Evolutionary conservation across 2,113 vertebrate species (phyloP).

Genomic region (Formicarius rufipectus): DNA sequence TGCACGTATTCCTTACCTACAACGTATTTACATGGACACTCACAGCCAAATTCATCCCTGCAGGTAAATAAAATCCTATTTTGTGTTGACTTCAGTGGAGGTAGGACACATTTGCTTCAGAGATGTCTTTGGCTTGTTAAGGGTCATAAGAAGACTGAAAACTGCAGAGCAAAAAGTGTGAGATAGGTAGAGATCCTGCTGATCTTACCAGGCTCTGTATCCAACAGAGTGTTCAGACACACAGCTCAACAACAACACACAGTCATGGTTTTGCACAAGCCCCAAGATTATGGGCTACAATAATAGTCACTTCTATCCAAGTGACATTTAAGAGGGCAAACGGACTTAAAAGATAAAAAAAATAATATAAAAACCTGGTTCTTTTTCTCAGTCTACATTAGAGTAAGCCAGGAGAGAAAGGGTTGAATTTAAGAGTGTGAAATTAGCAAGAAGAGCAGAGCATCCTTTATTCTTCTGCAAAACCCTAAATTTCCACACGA

Average conservation of each 20-base stretch:
- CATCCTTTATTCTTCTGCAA: background rate
- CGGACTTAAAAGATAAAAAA: background rate
- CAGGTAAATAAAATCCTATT: background rate
- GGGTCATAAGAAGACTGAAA: background rate
- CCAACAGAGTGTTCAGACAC: rapidly evolving
- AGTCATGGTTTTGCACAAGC: rapidly evolving
- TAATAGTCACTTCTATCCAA: background rate
- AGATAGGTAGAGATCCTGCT: background rate
- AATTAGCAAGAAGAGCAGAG: background rate
- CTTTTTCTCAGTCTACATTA: background rate
- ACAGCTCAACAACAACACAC: background rate
- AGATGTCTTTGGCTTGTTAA: background rate
- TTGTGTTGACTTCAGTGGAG: background rate
- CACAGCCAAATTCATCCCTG: background rate
- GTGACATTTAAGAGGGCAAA: background rate
- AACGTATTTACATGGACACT: background rate
- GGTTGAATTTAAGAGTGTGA: rapidly evolving
- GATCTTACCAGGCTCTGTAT: background rate
- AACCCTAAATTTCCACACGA: conserved; percentile 11
- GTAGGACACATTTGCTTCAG: background rate
- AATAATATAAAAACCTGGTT: background rate
- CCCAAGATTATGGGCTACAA: background rate
- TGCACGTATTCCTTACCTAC: background rate
- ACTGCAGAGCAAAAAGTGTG: too few species aligned
- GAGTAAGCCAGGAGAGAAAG: background rate